Conservation (phyloP, 2,797 vertebrate species). For the Spatula versicolor region DNA sequence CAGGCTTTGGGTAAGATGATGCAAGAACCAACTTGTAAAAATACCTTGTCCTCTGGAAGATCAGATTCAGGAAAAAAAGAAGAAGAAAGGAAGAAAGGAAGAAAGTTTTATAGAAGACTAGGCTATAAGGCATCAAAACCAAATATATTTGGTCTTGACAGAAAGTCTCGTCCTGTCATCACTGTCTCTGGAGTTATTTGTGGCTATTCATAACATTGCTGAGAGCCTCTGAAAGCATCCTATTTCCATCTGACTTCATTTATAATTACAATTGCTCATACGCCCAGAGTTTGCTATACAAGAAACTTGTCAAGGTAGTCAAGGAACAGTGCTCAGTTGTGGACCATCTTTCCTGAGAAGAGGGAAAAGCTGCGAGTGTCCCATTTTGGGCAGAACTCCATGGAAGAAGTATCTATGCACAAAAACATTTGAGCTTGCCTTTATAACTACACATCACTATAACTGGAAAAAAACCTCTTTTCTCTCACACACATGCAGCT, state of each 20-base stretch:
- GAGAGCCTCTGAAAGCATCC: background rate
- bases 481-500: background rate
- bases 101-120: background rate
- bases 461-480: background rate
- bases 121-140: background rate
- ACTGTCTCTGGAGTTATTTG: background rate
- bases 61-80: background rate
- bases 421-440: fast-evolving
- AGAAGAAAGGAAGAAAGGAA: no score
- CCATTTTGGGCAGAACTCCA: background rate
- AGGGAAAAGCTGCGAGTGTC: background rate
- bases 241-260: no score
- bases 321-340: background rate
- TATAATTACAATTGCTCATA: fast-evolving
- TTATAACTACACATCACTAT: fast-evolving
- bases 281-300: background rate
- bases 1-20: background rate
- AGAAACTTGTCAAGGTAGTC: background rate
- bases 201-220: background rate
- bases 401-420: background rate
- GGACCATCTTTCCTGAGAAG: background rate
- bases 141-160: fast-evolving
- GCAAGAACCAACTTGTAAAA: background rate
- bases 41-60: background rate
- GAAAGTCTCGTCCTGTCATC: background rate